A percentile compares a stretch with the other conserved stretches of the same genome.
These are phyloP conservation scores for Lissonota sp. DNA, from an alignment of 2,888 invertebrate genomes.

Conservation along the genomic window DNA sequence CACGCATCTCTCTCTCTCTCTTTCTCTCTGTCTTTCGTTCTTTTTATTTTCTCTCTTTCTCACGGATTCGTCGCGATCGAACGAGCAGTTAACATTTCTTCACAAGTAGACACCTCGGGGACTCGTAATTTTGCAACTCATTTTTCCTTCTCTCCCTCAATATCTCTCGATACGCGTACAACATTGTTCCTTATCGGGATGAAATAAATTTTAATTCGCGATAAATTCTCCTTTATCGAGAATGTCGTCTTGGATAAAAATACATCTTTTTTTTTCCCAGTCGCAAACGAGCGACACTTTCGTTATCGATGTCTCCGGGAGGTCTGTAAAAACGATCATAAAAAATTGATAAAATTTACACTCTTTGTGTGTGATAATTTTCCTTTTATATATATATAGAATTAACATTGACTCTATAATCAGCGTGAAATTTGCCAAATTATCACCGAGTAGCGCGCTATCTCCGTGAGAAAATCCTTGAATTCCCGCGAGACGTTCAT, in stretches of 20 bases:
- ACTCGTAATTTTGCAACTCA: slow-evolving; percentile 1
- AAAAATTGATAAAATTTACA: neutral
- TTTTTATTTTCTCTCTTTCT: neutral
- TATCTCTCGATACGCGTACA: neutral
- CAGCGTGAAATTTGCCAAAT: neutral
- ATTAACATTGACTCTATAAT: neutral
- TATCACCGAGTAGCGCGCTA: neutral
- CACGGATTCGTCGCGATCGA: slow-evolving; percentile 13
- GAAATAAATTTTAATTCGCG: neutral
- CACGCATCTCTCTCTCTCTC: slow-evolving; percentile 45
- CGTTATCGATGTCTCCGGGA: neutral
- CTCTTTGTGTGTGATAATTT: neutral
- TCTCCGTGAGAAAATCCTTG: slow-evolving; percentile 5
- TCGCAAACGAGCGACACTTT: neutral
- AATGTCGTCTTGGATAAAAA: neutral
- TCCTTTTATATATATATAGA: neutral
- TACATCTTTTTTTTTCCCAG: neutral
- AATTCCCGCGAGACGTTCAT: neutral
- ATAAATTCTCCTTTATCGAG: slow-evolving; percentile 11
- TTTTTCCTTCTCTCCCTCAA: neutral
- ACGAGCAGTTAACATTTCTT: slow-evolving; percentile 20
- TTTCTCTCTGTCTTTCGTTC: slow-evolving; percentile 4
- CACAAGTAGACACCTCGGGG: neutral
- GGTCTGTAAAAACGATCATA: neutral
- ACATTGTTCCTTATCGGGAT: slow-evolving; percentile 1